A percentile compares a stretch with the other conserved stretches of the same genome.
phyloP scores from a whole-genome alignment of 2,797 vertebrate species.

The Lycodopsis pacificus region DNA sequence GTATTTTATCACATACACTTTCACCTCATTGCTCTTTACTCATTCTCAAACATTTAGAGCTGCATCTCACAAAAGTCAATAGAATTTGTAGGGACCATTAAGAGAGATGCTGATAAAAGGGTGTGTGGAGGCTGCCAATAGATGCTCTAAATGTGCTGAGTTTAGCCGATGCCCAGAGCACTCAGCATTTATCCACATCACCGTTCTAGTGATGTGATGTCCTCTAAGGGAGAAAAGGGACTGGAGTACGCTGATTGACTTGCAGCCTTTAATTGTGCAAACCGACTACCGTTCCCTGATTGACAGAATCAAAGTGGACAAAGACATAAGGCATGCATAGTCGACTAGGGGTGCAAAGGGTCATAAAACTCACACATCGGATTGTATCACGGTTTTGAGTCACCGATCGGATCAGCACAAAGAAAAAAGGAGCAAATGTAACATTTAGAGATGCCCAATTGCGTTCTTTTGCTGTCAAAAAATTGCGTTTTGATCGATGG shows the following conservation, averaged over 20 bases:
- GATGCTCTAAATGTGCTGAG: slow-evolving; percentile 14
- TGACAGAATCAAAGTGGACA: not conserved
- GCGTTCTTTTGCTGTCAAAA: too few relatives aligned
- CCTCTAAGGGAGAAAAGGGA: not conserved
- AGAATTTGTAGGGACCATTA: not conserved
- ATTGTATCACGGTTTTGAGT: too few relatives aligned
- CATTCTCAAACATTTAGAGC: slow-evolving; percentile 1
- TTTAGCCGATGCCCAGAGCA: not conserved
- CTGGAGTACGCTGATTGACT: not conserved
- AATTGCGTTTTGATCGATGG: too few relatives aligned
- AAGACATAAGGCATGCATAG: not conserved
- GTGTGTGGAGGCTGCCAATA: not conserved
- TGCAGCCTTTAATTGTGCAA: not conserved
- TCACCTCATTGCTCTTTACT: not conserved
- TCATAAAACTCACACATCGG: too few relatives aligned
- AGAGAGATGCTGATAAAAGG: not conserved
- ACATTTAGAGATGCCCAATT: too few relatives aligned
- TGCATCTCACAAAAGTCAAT: slow-evolving; percentile 1
- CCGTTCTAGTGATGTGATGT: not conserved
- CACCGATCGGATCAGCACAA: too few relatives aligned
- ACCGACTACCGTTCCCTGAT: not conserved
- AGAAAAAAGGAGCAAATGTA: too few relatives aligned
- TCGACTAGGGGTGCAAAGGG: too few relatives aligned
- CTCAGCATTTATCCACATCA: slow-evolving; percentile 3
- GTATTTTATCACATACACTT: not conserved